These are phyloP conservation scores for Acronicta alni DNA, from an alignment of 2,888 invertebrate species.

Conservation along the genomic window DNA sequence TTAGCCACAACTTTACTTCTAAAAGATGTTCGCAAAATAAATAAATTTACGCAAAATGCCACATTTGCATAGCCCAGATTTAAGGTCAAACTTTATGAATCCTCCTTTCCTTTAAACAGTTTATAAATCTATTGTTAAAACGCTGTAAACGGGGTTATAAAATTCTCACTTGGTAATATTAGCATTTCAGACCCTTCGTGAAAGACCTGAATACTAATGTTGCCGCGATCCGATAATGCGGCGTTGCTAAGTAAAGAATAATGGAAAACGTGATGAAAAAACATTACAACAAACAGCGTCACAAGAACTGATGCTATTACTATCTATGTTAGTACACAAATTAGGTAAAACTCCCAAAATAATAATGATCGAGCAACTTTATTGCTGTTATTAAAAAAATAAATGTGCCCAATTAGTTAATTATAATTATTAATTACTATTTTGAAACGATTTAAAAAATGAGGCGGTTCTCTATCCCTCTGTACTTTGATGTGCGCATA, in stretches of 20 bases:
- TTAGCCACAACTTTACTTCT: too few relatives aligned
- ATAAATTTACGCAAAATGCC: too few relatives aligned
- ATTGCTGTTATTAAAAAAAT: too few relatives aligned
- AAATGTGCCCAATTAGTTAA: too few relatives aligned
- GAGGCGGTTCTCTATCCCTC: too few relatives aligned
- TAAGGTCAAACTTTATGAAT: constrained; percentile 5
- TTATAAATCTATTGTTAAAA: constrained; percentile 40
- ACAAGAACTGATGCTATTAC: not conserved
- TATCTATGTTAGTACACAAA: too few relatives aligned
- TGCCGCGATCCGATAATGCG: constrained; percentile 32
- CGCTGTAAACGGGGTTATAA: constrained; percentile 28
- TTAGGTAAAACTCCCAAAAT: too few relatives aligned
- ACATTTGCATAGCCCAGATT: constrained; percentile 3
- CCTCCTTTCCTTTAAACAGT: constrained; percentile 19
- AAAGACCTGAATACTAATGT: constrained; percentile 42
- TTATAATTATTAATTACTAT: too few relatives aligned
- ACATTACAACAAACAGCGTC: constrained; percentile 1
- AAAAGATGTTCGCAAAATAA: not conserved
- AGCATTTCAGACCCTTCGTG: constrained; percentile 38
- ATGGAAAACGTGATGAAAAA: constrained; percentile 13
- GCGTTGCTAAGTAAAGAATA: constrained; percentile 16
- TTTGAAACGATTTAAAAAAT: too few relatives aligned
- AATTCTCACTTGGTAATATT: constrained; percentile 42
- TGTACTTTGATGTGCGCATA: too few relatives aligned
- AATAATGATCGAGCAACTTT: too few relatives aligned